These are phyloP conservation scores for Agrotis ipsilon DNA, from an alignment of 2,888 invertebrate genomes.

Conservation along the genomic window DNA sequence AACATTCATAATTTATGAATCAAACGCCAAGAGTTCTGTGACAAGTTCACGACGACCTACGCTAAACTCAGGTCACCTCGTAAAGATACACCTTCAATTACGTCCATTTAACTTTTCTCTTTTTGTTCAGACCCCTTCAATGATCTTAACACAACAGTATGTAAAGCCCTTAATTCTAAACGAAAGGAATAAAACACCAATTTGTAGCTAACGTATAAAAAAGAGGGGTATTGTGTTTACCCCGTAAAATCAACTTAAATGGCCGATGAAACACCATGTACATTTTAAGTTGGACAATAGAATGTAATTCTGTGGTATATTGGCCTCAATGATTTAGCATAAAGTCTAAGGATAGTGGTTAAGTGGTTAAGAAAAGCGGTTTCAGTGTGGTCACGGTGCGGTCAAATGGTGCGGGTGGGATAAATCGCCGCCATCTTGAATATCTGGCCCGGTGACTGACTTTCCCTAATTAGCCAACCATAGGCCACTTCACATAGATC, in stretches of 20 bases:
- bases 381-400: neutral
- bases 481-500: no score
- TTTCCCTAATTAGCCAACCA: no score
- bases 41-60: neutral
- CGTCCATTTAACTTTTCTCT: neutral
- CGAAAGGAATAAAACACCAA: conserved; percentile 44
- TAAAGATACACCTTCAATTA: neutral
- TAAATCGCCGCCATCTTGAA: no score
- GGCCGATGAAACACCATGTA: conserved; percentile 77
- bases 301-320: conserved; percentile 84
- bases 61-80: neutral
- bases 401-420: no score
- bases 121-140: neutral
- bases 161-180: conserved; percentile 6
- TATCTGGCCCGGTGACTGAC: no score
- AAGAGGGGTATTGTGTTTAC: conserved; percentile 34
- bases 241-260: conserved; percentile 65
- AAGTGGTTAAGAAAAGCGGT: conserved; percentile 63
- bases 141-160: neutral
- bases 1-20: neutral
- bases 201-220: conserved; percentile 45
- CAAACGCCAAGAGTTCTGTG: neutral
- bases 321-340: conserved; percentile 85
- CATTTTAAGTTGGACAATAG: conserved; percentile 84
- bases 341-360: conserved; percentile 69